Conservation (phyloP, 2,888 invertebrate species). For the Archips xylosteana region DNA sequence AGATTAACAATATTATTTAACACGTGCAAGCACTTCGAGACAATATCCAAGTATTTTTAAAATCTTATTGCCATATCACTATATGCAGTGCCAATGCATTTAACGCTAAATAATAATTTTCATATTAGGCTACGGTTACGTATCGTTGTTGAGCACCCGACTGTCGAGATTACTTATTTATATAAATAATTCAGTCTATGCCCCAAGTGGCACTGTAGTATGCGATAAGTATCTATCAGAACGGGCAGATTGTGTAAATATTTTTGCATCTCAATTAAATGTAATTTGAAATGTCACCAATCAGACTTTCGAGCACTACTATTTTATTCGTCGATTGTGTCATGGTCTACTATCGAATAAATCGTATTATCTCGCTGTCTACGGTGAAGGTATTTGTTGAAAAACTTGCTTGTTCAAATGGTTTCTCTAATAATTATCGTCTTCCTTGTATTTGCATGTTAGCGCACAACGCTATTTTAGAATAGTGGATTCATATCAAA, state of each 20-base stretch:
- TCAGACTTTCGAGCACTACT: conserved; percentile 72
- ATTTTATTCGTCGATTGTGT: conserved; percentile 70
- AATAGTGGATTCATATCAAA: conserved; percentile 79
- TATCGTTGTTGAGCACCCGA: conserved; percentile 20
- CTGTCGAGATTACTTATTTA: conserved; percentile 10
- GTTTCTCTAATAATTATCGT: conserved; percentile 67
- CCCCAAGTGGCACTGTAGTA: conserved; percentile 17
- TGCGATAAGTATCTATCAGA: conserved; percentile 37
- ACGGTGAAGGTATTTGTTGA: conserved; percentile 63
- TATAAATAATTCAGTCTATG: conserved; percentile 8
- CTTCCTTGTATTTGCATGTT: conserved; percentile 79
- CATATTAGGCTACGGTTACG: conserved; percentile 10
- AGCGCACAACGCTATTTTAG: conserved; percentile 79
- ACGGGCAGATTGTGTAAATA: conserved; percentile 68
- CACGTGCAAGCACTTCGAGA: neutral
- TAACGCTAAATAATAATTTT: conserved; percentile 1
- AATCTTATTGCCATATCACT: neutral
- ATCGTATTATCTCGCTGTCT: conserved; percentile 57
- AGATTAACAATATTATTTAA: neutral
- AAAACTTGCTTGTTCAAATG: conserved; percentile 69
- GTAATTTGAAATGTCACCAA: conserved; percentile 76
- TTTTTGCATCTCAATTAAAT: conserved; percentile 77
- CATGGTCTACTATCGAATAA: conserved; percentile 68
- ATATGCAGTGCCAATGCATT: conserved; percentile 8
- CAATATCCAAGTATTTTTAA: neutral